Evolutionary conservation across 2,888 invertebrate species (phyloP).

Genomic region (Lithophane socia): DNA sequence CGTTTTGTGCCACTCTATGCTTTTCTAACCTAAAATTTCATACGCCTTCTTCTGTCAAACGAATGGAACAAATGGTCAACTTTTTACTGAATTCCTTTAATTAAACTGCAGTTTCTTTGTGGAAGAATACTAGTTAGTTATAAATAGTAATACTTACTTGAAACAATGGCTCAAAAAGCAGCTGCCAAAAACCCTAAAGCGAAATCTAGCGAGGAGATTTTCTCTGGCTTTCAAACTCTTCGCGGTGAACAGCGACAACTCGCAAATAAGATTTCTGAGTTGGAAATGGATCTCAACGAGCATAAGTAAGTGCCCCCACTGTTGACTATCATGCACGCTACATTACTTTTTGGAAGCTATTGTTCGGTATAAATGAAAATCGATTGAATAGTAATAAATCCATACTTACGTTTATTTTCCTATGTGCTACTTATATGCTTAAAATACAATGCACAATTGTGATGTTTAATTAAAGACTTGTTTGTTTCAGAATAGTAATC

Average conservation of each 20-base stretch:
- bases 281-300: constrained; percentile 98
- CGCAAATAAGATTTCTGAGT: constrained; percentile 96
- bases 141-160: constrained; percentile 15
- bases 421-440: no score
- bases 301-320: constrained; percentile 94
- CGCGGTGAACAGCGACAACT: constrained; percentile 96
- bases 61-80: neutral
- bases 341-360: no score
- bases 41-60: constrained; percentile 15
- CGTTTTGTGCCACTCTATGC: no score
- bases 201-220: constrained; percentile 94
- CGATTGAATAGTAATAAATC: no score
- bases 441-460: neutral
- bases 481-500: constrained; percentile 95
- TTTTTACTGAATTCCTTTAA: neutral
- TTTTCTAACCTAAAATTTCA: constrained; percentile 23
- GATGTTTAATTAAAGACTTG: constrained; percentile 13
- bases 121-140: neutral
- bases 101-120: neutral
- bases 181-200: constrained; percentile 83
- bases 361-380: no score
- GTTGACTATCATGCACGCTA: neutral
- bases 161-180: constrained; percentile 77
- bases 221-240: constrained; percentile 96
- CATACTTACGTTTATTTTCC: no score